Evolutionary conservation across 2,113 vertebrate genomes (phyloP), one percentile per base, ranked within the genome.

Genomic region (Sula dactylatra): DNA sequence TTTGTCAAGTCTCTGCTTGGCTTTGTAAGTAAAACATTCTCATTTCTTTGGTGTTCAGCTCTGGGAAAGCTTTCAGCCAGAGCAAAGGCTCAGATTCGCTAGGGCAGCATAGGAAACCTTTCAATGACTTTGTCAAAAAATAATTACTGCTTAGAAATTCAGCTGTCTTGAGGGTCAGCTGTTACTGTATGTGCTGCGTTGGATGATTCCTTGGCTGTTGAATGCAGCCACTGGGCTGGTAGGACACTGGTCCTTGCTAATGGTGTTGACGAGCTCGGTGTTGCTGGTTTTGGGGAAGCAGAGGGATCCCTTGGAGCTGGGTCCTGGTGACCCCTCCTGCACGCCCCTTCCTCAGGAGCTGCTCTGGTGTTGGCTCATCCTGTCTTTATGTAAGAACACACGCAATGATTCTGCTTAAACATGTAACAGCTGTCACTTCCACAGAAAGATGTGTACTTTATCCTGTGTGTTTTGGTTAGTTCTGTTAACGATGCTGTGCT

Each of bases 351-450:
- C 42, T 34, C 1, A 9, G 58, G 42, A 16, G 22, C 19, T 45
- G 34, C 20, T 20, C 29, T 34, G 77, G 34, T 1, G 0, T 15
- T 0, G 1, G 7, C 42, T 16, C 1, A 2, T 26, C 13, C 38
- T 20, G 10, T 8, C 19, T 34, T 20, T 38, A 9, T 1, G 6
- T 36, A 49, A 42, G 32, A 54, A 6, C 0, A 1, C 13, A 6
- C 0, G 1, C 9, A 9, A 4, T 1, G 7, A 6, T 15, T 64
- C 72, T 87, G 62, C 27, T 44, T n/a, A 20, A 12, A 26, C 4
- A 0, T 40, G 13, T 15, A 8, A 4, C 4, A 6, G 18, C 3
- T 7, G 1, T 26, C 0, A 2, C 7, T 56, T 55, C 36, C 7
- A 8, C 16, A 45, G 40, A 17, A 6, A 44, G 29, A 21, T 15